Evolutionary conservation across 2,888 invertebrate species (phyloP), one percentile per base, ranked within the genome.

Genomic region (Autographa pulchrina): DNA sequence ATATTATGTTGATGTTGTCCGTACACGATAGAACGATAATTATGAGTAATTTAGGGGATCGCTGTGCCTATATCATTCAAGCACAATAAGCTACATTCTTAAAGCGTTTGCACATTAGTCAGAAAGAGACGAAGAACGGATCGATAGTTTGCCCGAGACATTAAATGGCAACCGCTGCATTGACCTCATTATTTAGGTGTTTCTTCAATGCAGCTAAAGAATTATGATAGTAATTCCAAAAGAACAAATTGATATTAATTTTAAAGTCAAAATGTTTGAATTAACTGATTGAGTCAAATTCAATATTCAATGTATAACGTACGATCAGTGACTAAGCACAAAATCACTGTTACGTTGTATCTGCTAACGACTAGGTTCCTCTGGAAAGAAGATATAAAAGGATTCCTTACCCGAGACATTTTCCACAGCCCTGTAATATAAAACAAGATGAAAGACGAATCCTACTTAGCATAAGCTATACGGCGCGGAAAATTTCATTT

Each of bases 141-240:
- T 95, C 96, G 91, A 95, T 95, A 94, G 90, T 93, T 94, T 93
- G 90, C 91, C 80, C 91, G 91, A 94, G 93, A 93, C 92, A 93
- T 93, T 93, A 92, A 94, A 93, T 91, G 91, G 93, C 92, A 93
- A 93, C 90, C 88, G 91, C 94, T 95, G 96, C 95, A 95, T 92
- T 95, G 96, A 91, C 95, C 94, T 94, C 93, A 92, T 93, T 94
- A 93, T 92, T 93, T 91, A 93, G 93, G 90, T 90, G 89, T 92
- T 92, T 86, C 90, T 91, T 91, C 85, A 83, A 84, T 90, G 91
- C 91, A 89, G 66, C 43, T 58, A 65, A 41, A 72, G 80, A 83
- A 77, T 73, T 81, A 85, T 78, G 75, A 78, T 78, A 72, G 77
- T 75, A 78, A 72, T 74, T 73, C 75, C 68, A 74, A 77, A 80